These are phyloP conservation scores for Drosophila sechellia DNA, from an alignment of 1,140 invertebrate species.

Conservation along the genomic window DNA sequence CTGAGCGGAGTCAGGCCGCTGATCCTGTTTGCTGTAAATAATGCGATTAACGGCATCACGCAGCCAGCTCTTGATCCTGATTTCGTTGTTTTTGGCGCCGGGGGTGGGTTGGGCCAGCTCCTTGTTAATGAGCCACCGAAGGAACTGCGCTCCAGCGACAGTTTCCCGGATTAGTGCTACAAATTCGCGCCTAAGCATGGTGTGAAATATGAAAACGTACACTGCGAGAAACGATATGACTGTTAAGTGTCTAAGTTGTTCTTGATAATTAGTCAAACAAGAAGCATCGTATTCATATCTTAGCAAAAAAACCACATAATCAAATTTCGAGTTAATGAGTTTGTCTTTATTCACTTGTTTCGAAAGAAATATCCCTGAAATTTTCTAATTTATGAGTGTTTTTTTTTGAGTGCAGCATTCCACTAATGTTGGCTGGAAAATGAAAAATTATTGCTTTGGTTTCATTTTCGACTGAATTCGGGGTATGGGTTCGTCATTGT, in stretches of 20 bases:
- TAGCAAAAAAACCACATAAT: too few species aligned
- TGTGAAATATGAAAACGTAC: conserved; percentile 59
- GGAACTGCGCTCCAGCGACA: conserved; percentile 45
- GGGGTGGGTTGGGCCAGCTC: background rate
- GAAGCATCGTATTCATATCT: too few species aligned
- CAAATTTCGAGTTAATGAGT: too few species aligned
- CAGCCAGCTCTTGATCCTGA: conserved; percentile 51
- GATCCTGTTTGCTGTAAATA: conserved; percentile 85
- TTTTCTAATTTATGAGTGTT: too few species aligned
- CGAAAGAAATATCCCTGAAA: too few species aligned
- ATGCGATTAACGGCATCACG: conserved; percentile 84
- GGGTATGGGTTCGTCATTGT: conserved; percentile 59
- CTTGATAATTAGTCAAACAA: too few species aligned
- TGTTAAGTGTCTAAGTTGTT: too few species aligned
- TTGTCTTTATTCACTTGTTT: too few species aligned
- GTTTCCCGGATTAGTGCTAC: conserved; percentile 66
- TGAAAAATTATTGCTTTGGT: conserved; percentile 63
- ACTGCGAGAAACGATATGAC: conserved; percentile 15
- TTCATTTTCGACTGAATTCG: conserved; percentile 17
- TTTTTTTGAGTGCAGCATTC: conserved; percentile 4
- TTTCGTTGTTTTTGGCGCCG: background rate
- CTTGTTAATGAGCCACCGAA: conserved; percentile 68
- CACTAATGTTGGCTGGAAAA: conserved; percentile 3
- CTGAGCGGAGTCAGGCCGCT: conserved; percentile 72
- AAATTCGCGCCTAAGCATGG: conserved; percentile 76